Conservation (phyloP, 2,888 invertebrate genomes). For the Boloria euphrosyne region DNA sequence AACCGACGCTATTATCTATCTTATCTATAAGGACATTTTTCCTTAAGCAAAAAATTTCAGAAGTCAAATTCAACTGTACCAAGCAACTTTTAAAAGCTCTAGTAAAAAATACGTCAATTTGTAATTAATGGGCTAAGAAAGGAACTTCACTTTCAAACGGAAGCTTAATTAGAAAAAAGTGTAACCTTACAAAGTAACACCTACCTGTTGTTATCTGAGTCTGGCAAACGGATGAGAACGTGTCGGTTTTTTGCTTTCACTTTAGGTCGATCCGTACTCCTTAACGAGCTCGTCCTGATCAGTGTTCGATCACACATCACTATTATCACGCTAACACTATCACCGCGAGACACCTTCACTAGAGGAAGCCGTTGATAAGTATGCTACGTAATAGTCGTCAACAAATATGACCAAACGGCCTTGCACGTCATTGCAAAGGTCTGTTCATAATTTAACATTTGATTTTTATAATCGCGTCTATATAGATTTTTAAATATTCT, state of each 20-base stretch:
- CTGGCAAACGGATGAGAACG: constrained; percentile 65
- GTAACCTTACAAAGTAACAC: constrained; percentile 31
- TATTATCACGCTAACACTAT: constrained; percentile 34
- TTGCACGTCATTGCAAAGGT: constrained; percentile 41
- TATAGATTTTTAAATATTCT: background rate
- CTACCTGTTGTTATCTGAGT: constrained; percentile 57
- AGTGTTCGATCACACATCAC: constrained; percentile 63
- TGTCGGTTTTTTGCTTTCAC: constrained; percentile 55
- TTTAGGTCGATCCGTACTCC: constrained; percentile 44
- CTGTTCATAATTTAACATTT: constrained; percentile 30
- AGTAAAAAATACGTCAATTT: too few relatives aligned
- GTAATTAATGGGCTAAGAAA: too few relatives aligned
- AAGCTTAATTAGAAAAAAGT: constrained; percentile 7
- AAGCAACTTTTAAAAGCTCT: too few relatives aligned
- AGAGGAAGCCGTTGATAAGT: constrained; percentile 42
- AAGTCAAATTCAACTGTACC: too few relatives aligned
- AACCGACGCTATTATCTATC: too few relatives aligned
- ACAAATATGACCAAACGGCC: constrained; percentile 40
- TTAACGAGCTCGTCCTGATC: constrained; percentile 61
- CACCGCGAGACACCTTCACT: constrained; percentile 29
- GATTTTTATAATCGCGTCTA: background rate
- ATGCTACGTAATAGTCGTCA: constrained; percentile 39
- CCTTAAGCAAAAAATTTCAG: too few relatives aligned
- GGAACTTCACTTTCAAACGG: background rate
- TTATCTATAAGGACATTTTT: too few relatives aligned